Conservation (phyloP, 1,140 invertebrate genomes). For the Pseudomyrmex sp. region DNA sequence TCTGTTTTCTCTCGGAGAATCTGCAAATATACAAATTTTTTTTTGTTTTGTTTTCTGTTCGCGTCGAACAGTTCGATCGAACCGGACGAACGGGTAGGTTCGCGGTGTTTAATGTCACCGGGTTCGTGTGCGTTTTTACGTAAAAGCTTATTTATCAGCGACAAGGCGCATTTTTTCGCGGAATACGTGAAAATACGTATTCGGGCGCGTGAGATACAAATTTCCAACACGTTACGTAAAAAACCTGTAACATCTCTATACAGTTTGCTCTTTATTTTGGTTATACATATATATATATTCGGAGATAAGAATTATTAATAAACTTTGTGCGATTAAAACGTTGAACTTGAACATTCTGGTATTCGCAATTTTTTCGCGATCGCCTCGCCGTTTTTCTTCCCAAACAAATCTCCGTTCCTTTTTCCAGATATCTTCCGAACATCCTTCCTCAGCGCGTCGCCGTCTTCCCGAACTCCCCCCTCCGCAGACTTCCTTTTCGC, state of each 20-base stretch:
- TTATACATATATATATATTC: too few relatives aligned
- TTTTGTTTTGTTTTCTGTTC: not conserved
- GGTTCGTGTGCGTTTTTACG: not conserved
- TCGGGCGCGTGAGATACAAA: too few relatives aligned
- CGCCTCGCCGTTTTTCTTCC: not conserved
- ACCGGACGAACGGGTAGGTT: not conserved
- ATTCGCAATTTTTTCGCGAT: not conserved
- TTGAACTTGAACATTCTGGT: too few relatives aligned
- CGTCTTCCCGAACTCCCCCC: not conserved
- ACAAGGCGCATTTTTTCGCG: not conserved
- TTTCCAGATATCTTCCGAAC: not conserved
- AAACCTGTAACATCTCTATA: too few relatives aligned
- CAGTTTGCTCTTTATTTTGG: too few relatives aligned
- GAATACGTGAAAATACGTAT: too few relatives aligned
- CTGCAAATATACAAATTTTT: constrained; percentile 4
- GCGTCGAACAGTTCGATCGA: not conserved
- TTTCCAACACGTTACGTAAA: too few relatives aligned
- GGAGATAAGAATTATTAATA: too few relatives aligned
- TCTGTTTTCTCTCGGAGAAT: not conserved
- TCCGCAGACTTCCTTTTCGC: not conserved
- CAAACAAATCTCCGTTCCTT: not conserved
- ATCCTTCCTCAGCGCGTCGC: not conserved
- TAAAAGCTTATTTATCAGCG: constrained; percentile 16
- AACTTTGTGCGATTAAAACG: too few relatives aligned
- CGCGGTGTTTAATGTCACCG: constrained; percentile 5